Evolutionary conservation across 2,888 invertebrate species (phyloP), one percentile per base, ranked within the genome.

Genomic region (Eilema depressum): DNA sequence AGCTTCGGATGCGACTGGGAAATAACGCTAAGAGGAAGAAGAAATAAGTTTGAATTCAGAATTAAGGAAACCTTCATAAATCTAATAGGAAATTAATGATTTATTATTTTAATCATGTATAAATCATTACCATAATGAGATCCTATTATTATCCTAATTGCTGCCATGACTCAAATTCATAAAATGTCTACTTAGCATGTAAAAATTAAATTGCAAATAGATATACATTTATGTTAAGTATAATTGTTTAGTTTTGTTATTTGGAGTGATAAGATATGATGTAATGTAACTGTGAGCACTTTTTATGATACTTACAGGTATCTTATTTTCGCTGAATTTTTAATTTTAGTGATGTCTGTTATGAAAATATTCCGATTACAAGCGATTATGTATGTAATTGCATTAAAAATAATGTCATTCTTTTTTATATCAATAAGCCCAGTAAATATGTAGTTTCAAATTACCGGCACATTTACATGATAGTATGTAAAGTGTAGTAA

Each of bases 401-500:
- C 26, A 17, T 41, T 26, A 25, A 20, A 63, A 63, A 63, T 26
- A 63, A 41, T 63, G 28, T 30, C 11, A n/a, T 56, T n/a, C n/a
- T 67, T n/a, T 12, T 17, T 69, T 69, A 64, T 69, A 59, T 41
- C 12, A 26, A 28, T 57, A 41, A n/a, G 53, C 47, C 25, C 20
- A n/a, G 28, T 64, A 57, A 68, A 47, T 63, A 63, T 53, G 62
- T 28, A 59, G 28, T 41, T 23, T 33, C 28, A 47, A 28, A 41
- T 7, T 20, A 20, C 12, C 30, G 3, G 20, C n/a, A 41, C 25
- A 25, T 41, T 41, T 63, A 59, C 47, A 37, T 64, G n/a, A 28
- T 47, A 63, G 17, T 59, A 56, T 59, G 28, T 28, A 25, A 41
- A 25, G 17, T 25, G 23, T n/a, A 64, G 28, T 53, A 53, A 53